These are phyloP conservation scores for Dasyprocta punctata DNA, from an alignment of 2,113 vertebrate genomes.

Conservation along the genomic window DNA sequence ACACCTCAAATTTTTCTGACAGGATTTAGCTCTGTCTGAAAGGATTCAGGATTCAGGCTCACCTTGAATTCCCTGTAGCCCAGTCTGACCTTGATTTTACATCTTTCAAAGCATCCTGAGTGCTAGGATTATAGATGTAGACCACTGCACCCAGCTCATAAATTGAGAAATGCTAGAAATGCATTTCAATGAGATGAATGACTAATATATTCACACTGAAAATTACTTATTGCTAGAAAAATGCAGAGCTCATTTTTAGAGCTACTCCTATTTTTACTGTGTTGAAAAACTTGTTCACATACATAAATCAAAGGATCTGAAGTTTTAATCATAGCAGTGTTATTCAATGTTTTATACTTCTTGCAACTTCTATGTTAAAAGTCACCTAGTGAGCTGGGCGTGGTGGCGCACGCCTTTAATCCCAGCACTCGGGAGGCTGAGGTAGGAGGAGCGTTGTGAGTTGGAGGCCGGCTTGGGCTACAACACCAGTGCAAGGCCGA, in stretches of 20 bases:
- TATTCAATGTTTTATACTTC: background rate
- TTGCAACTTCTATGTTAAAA: background rate
- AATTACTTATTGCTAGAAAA: background rate
- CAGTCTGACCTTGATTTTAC: background rate
- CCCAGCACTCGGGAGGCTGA: too few species aligned
- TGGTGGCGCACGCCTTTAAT: too few species aligned
- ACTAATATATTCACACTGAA: background rate
- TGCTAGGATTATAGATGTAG: background rate
- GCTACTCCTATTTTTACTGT: background rate
- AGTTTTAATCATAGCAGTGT: background rate
- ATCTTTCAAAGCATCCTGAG: background rate
- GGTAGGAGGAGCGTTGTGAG: too few species aligned
- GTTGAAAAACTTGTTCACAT: conserved; percentile 34
- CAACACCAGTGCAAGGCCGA: too few species aligned
- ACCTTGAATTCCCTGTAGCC: background rate
- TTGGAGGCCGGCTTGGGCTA: too few species aligned
- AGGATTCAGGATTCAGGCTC: background rate
- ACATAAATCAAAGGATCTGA: background rate
- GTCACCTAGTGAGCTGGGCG: background rate
- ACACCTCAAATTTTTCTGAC: background rate
- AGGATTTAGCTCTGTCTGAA: background rate
- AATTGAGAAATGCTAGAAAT: conserved; percentile 23
- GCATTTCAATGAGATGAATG: background rate
- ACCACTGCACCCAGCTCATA: background rate
- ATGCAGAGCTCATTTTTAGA: background rate